Conservation (phyloP, 2,113 vertebrate species). For the Callipepla squamata region DNA sequence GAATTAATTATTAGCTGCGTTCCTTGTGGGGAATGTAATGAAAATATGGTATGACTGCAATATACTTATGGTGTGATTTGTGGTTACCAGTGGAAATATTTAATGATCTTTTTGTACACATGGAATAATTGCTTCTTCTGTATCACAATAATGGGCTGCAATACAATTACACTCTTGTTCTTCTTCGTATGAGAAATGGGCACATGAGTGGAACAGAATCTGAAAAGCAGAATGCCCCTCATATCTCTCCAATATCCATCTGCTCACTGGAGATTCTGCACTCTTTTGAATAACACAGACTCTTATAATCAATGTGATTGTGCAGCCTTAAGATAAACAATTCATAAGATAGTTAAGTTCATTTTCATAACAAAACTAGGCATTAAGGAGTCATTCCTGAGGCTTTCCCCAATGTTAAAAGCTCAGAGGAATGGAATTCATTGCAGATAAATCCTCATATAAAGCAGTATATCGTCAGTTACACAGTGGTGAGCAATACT, state of each 20-base stretch:
- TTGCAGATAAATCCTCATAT: constrained; percentile 60
- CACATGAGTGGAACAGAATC: background rate
- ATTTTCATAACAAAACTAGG: constrained; percentile 69
- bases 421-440: background rate
- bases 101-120: constrained; percentile 26
- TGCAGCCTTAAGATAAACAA: constrained; percentile 68
- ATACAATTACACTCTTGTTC: constrained; percentile 24
- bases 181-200: constrained; percentile 14
- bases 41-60: background rate
- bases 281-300: constrained; percentile 55
- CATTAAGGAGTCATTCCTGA: constrained; percentile 45
- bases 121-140: constrained; percentile 48
- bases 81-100: constrained; percentile 5
- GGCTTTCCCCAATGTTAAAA: constrained; percentile 45
- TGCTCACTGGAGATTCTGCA: constrained; percentile 54
- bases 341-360: constrained; percentile 61
- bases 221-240: constrained; percentile 23
- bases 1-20: background rate
- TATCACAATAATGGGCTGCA: constrained; percentile 15
- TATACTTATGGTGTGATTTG: background rate
- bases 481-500: constrained; percentile 19
- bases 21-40: constrained; percentile 8
- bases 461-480: constrained; percentile 28
- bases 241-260: constrained; percentile 53
- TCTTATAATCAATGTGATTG: constrained; percentile 49